A percentile compares a stretch with the other conserved stretches of the same genome.
phyloP scores from a whole-genome alignment of 2,797 vertebrate species.

The Argentina silus region DNA sequence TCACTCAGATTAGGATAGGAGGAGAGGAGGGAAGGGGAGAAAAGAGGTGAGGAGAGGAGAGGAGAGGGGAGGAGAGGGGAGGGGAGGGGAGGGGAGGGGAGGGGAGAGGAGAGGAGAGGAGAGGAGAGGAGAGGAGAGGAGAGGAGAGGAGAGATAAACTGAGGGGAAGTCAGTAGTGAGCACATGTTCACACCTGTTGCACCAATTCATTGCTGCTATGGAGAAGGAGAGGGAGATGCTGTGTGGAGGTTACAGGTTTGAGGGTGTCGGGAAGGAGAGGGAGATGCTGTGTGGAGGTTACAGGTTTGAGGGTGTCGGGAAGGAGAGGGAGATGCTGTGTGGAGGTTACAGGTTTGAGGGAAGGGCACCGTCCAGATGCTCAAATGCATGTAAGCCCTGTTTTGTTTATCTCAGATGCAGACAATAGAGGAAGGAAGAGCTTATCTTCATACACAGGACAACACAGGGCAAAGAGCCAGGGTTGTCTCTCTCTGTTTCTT shows the following conservation, averaged over 20 bases:
- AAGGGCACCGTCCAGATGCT: not conserved
- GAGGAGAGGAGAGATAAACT: not conserved
- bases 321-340: too few relatives aligned
- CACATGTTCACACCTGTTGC: too few relatives aligned
- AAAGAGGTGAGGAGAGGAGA: not conserved
- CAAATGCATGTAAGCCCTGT: not conserved
- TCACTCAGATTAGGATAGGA: not conserved
- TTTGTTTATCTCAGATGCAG: not conserved
- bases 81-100: not conserved
- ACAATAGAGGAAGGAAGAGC: not conserved
- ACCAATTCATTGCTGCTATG: too few relatives aligned
- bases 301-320: too few relatives aligned
- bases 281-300: too few relatives aligned
- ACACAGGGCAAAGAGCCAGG: not conserved
- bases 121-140: not conserved
- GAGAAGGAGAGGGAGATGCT: too few relatives aligned
- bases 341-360: not conserved
- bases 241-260: too few relatives aligned
- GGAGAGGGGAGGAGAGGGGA: not conserved
- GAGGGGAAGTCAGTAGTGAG: too few relatives aligned
- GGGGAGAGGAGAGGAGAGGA: not conserved
- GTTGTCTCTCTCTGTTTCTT: constrained; percentile 44
- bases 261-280: too few relatives aligned
- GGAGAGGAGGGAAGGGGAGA: not conserved
- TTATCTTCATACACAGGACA: not conserved